Evolutionary conservation across 2,888 invertebrate species (phyloP).

Genomic region (Isoperla grammatica): DNA sequence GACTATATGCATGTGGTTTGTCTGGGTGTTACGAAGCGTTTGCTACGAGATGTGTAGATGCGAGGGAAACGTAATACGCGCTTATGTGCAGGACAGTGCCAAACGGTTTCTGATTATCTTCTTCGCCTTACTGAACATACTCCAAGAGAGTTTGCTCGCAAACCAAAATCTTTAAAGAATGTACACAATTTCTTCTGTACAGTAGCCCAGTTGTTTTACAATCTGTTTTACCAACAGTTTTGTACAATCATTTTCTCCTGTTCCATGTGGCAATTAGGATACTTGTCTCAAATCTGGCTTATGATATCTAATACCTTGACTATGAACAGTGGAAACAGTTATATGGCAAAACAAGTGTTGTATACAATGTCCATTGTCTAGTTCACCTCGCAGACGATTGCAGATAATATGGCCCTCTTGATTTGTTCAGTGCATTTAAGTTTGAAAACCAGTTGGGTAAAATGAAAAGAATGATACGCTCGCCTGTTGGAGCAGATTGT

Average conservation of each 20-base stretch:
- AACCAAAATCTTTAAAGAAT: neutral
- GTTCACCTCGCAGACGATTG: too few species aligned
- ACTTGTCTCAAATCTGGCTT: neutral
- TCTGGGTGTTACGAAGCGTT: too few species aligned
- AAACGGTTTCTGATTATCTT: neutral
- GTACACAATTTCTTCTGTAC: neutral
- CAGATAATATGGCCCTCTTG: too few species aligned
- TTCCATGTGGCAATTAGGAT: neutral
- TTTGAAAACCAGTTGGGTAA: too few species aligned
- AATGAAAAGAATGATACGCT: too few species aligned
- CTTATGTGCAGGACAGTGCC: neutral
- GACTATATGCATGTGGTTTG: too few species aligned
- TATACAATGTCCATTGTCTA: too few species aligned
- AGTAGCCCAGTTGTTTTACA: neutral
- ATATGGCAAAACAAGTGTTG: too few species aligned
- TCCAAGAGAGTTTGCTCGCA: neutral
- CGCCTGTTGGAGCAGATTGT: too few species aligned
- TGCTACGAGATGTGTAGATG: too few species aligned
- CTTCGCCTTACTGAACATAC: neutral
- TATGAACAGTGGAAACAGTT: too few species aligned
- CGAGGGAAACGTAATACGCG: neutral
- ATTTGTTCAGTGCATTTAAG: too few species aligned
- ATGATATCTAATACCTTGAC: neutral
- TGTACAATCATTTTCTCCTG: neutral
- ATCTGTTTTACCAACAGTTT: neutral